These are phyloP conservation scores for Eubucco bourcierii DNA, from an alignment of 2,113 vertebrate species.

Conservation along the genomic window DNA sequence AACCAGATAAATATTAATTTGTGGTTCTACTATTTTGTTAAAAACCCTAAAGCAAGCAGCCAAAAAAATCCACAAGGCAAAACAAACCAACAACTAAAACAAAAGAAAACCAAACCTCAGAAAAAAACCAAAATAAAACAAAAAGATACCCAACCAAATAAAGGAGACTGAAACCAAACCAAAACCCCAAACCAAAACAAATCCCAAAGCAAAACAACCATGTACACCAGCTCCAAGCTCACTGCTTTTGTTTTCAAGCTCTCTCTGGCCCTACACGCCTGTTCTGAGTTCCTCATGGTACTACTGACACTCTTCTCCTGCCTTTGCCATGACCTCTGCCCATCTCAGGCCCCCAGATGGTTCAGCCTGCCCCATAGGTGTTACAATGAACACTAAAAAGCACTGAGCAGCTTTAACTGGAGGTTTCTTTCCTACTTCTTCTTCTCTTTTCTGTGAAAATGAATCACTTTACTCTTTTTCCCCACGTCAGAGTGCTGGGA, in stretches of 20 bases:
- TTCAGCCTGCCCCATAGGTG: not conserved
- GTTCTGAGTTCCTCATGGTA: rapidly evolving
- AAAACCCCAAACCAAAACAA: too few species aligned
- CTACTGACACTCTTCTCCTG: not conserved
- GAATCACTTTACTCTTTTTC: not conserved
- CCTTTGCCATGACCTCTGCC: not conserved
- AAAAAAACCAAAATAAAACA: too few species aligned
- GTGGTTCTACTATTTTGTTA: not conserved
- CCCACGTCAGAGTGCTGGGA: not conserved
- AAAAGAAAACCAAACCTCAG: too few species aligned
- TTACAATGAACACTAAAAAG: not conserved
- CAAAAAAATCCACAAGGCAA: too few species aligned
- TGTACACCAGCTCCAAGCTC: not conserved
- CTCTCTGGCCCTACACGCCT: not conserved
- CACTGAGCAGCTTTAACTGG: not conserved
- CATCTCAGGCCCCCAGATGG: not conserved
- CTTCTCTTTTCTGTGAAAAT: not conserved
- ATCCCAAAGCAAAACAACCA: too few species aligned
- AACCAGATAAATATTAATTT: not conserved
- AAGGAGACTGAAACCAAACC: too few species aligned
- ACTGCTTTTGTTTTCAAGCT: not conserved
- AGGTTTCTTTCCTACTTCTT: not conserved
- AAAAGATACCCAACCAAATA: too few species aligned
- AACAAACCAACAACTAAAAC: too few species aligned
- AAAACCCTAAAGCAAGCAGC: not conserved